Evolutionary conservation across 2,888 invertebrate genomes (phyloP).

Genomic region (Epinotia nisella): DNA sequence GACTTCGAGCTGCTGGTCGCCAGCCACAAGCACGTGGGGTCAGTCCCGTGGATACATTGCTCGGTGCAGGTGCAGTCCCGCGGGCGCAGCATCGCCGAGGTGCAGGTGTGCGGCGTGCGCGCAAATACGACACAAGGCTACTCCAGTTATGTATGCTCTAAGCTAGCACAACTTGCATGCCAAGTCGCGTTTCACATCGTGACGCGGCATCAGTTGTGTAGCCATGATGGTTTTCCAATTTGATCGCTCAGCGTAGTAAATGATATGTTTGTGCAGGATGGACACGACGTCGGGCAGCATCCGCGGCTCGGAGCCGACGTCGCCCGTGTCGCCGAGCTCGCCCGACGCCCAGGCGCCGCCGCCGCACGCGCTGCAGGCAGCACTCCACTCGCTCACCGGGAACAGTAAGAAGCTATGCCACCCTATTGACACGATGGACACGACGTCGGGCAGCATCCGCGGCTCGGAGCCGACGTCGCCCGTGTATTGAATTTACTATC

Average conservation of each 20-base stretch:
- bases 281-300: conserved; percentile 97
- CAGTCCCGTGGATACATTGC: conserved; percentile 47
- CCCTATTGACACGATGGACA: conserved; percentile 94
- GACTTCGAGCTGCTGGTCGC: conserved; percentile 98
- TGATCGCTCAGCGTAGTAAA: background rate
- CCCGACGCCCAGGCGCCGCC: conserved; percentile 63
- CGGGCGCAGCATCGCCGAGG: too few species aligned
- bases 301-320: conserved; percentile 95
- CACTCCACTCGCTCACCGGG: conserved; percentile 56
- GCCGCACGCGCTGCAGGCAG: conserved; percentile 58
- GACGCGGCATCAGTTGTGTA: too few species aligned
- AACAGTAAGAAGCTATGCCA: conserved; percentile 43
- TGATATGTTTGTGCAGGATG: conserved; percentile 86
- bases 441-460: conserved; percentile 94
- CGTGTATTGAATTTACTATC: too few species aligned
- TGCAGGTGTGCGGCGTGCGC: too few species aligned
- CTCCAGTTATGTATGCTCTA: too few species aligned
- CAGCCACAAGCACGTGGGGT: conserved; percentile 97
- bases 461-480: conserved; percentile 97
- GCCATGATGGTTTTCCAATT: too few species aligned
- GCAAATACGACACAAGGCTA: too few species aligned
- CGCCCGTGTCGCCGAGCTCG: conserved; percentile 92
- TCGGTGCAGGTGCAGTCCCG: too few species aligned
- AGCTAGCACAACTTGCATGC: too few species aligned
- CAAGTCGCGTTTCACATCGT: too few species aligned